Base-by-base conservation (phyloP, 2,888 invertebrate genomes). In the Aleiodes testaceus region DNA sequence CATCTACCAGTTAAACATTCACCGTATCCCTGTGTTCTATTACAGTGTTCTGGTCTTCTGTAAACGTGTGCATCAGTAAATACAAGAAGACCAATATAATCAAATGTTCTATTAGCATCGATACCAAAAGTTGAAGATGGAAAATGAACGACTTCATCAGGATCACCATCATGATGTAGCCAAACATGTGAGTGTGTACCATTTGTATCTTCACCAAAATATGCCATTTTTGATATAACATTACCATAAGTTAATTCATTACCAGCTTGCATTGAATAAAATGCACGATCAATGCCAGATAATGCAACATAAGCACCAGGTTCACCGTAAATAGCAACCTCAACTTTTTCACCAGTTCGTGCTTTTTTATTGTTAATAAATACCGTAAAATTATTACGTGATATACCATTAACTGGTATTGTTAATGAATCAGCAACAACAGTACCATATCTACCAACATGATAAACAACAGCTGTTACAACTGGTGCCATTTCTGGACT, bases 321-420 rank as follows among this genome's bases (percentile, higher is more conserved):
- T 86, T 97, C 96, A 12, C 98, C 97, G 82, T 93, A 95, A 75
- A 97, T 95, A 0, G 97, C 96, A 70, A 98, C 93, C 88, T 98
- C 98, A 1, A 98, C 95, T 69, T 94, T 93, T 85, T 97, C 95
- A 22, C 97, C 97, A 0, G 96, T 97, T 76, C 97, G 92, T 67
- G 97, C 97, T 88, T 98, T 98, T 75, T 95, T 94, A 87, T 97
- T 96, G 88, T 98, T 98, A 73, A 98, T 93, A 79, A 90, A 92
- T 11, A 96, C 93, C 0, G 95, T 93, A 85, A 95, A 96, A 85
- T 97, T 96, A 86, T 98, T 97, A 73, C 96, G 88, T 1, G 97
- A 95, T 78, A 98, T 96, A 73, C 97, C 97, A 88, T 98, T 97
- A 26, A 98, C 97, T 0, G 97, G 97, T 90, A 98, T 97, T n/a